These are phyloP conservation scores for Arenaria interpres DNA, from an alignment of 2,113 vertebrate species.

Conservation along the genomic window DNA sequence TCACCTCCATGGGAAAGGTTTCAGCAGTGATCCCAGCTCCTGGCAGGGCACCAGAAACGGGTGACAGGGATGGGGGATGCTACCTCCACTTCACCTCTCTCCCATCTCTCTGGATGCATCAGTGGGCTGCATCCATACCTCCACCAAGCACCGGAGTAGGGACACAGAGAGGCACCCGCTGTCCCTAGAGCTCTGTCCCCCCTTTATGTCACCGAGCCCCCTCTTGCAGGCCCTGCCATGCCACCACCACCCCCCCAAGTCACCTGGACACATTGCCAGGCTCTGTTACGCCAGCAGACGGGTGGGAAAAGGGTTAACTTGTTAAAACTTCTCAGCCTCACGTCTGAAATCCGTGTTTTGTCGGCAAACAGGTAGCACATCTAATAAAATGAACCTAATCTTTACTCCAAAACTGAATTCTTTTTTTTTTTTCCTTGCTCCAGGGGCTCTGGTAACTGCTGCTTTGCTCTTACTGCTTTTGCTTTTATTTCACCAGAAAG, in stretches of 20 bases:
- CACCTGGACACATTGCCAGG: fast-evolving
- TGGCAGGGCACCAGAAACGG: too few relatives aligned
- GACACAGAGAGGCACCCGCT: background rate
- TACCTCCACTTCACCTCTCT: background rate
- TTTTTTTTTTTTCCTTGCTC: background rate
- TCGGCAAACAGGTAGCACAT: background rate
- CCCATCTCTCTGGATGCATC: too few relatives aligned
- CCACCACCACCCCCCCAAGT: fast-evolving
- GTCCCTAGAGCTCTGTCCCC: background rate
- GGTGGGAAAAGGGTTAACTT: background rate
- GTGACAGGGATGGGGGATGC: background rate
- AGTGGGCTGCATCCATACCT: fast-evolving
- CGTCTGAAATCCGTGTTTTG: background rate
- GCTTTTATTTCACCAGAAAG: background rate
- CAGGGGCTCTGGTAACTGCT: background rate
- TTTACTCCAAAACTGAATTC: background rate
- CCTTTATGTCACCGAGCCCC: background rate
- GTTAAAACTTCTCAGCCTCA: background rate
- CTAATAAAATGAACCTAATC: background rate
- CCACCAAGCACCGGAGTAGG: fast-evolving
- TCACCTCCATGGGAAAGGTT: background rate
- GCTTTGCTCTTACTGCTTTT: background rate
- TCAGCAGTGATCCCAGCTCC: background rate
- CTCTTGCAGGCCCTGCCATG: background rate
- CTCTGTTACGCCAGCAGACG: background rate